Evolutionary conservation across 1,140 invertebrate genomes (phyloP).

Genomic region (Battus philenor): DNA sequence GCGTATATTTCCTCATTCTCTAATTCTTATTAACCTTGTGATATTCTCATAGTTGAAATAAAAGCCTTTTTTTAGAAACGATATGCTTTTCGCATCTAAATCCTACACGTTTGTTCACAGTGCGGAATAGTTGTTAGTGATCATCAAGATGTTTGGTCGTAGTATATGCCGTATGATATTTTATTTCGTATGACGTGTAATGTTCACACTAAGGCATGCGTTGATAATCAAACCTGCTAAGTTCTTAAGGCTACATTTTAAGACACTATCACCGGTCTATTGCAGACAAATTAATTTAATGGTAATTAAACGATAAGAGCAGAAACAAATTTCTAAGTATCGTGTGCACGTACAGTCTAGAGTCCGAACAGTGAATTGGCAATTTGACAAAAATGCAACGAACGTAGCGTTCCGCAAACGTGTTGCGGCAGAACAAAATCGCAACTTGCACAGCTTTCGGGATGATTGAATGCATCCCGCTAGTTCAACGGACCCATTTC

Average conservation of each 20-base stretch:
- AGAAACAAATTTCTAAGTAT: constrained; percentile 21
- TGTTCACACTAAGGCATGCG: too few species aligned
- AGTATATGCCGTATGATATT: too few species aligned
- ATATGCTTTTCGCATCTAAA: too few species aligned
- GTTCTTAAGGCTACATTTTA: background rate
- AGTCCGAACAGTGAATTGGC: constrained; percentile 40
- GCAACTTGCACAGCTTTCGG: constrained; percentile 14
- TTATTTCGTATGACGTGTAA: too few species aligned
- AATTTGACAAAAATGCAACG: constrained; percentile 53
- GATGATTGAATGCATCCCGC: constrained; percentile 25
- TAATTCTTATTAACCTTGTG: too few species aligned
- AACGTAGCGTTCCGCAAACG: constrained; percentile 25
- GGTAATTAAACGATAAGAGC: background rate
- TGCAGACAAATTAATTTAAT: background rate
- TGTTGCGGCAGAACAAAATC: constrained; percentile 20
- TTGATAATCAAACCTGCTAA: background rate
- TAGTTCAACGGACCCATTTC: constrained; percentile 38
- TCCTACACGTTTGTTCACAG: too few species aligned
- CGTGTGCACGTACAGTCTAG: background rate
- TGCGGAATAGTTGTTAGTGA: too few species aligned
- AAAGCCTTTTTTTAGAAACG: too few species aligned
- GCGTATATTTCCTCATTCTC: too few species aligned
- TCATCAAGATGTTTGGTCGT: too few species aligned
- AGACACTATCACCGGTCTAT: background rate
- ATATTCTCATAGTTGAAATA: too few species aligned